Base-by-base conservation (phyloP, 1,140 invertebrate genomes). In the Calephelis nemesis region DNA sequence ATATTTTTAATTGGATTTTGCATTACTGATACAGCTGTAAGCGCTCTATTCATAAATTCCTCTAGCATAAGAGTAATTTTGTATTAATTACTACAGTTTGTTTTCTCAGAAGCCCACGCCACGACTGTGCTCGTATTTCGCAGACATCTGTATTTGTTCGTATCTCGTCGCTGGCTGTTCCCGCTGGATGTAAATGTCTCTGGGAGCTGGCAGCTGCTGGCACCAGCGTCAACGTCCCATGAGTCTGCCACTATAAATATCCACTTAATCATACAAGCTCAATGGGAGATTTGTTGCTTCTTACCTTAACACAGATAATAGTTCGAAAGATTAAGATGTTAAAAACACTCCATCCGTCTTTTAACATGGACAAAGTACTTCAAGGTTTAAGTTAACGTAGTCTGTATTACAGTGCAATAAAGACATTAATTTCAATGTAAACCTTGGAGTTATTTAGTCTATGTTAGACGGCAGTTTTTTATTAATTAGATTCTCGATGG, bases 221-320 rank as follows among this genome's bases (percentile, higher is more conserved):
- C 85, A 70, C 74, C 50, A 75, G 70, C 77, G 66, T 78, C 79
- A 85, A 84, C 80, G 85, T 84, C 77, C 74, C 80, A 82, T 79
- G 79, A 84, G 83, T 82, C 80, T 75, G 78, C 70, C 74, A 77
- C 76, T 83, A 87, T 81, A 79, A 83, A 89, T 89, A 85, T 69
- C 67, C 15, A 58, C 7, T 58, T 39, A 66, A 63, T 73, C 76
- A 77, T 77, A 74, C 72, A 75, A 78, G 74, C 75, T 85, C 83
- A 83, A 86, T 87, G 74, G 79, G 64, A 72, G 82, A 83, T 88
- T 85, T 86, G 84, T 87, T 75, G 75, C 76, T 75, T 81, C 81
- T 82, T 88, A 81, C 75, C 68, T 49, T 52, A 62, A 65, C 66
- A 42, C 52, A 64, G 15, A 52, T 50, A 47, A 65, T 54, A 54